Evolutionary conservation across 1,140 invertebrate species (phyloP).

Genomic region (Hylyphantes graminicola): DNA sequence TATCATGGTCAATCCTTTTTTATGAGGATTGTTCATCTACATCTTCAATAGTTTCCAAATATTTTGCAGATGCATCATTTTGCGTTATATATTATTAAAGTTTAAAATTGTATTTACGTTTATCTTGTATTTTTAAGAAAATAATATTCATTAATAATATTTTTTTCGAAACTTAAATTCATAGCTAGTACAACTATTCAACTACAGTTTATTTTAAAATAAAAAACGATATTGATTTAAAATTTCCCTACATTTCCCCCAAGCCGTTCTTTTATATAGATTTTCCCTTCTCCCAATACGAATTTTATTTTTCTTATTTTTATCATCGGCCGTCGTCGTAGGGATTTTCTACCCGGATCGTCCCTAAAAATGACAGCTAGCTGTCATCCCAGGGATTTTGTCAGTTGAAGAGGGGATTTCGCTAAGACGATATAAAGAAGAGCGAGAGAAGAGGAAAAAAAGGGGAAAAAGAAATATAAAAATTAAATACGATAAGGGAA

Average conservation of each 20-base stretch:
- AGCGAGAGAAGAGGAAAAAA: background rate
- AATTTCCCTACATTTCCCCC: conserved; percentile 7
- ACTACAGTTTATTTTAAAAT: background rate
- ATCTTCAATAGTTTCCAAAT: too few relatives aligned
- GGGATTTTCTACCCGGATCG: conserved; percentile 24
- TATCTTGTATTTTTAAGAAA: too few relatives aligned
- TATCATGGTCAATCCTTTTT: too few relatives aligned
- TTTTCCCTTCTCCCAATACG: too few relatives aligned
- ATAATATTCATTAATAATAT: too few relatives aligned
- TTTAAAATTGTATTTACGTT: too few relatives aligned
- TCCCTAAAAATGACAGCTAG: conserved; percentile 39
- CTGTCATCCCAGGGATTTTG: conserved; percentile 56
- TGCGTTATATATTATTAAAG: too few relatives aligned
- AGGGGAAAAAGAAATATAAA: conserved; percentile 2
- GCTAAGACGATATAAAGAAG: conserved; percentile 33
- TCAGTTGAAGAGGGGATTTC: conserved; percentile 46
- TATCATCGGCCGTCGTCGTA: background rate
- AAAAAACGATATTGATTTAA: background rate
- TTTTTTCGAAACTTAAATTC: too few relatives aligned
- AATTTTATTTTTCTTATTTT: background rate
- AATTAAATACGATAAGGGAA: conserved; percentile 38
- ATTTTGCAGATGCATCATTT: too few relatives aligned
- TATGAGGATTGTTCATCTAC: too few relatives aligned
- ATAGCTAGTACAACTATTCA: too few relatives aligned
- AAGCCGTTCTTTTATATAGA: too few relatives aligned